Percentiles rank a stretch among this genome's conserved stretches.
phyloP scores from a whole-genome alignment of 2,888 invertebrate species.

The Acanthosoma haemorrhoidale region DNA sequence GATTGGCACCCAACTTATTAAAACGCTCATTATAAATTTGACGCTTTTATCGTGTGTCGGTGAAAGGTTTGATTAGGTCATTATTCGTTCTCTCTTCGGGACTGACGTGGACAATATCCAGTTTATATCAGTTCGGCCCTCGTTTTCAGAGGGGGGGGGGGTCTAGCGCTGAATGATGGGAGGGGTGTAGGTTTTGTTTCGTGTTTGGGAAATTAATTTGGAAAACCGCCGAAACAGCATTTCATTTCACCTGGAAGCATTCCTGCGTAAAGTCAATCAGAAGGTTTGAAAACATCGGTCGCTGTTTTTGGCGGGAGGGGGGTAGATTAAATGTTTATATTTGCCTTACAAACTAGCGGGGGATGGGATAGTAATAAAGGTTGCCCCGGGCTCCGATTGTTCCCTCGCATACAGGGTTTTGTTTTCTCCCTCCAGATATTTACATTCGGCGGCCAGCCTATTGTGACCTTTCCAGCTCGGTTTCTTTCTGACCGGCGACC shows the following conservation, averaged over 20 bases:
- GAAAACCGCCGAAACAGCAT: slow-evolving; percentile 1
- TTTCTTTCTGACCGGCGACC: neutral
- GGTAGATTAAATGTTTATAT: slow-evolving; percentile 28
- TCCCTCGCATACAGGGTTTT: neutral
- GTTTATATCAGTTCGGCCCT: too few relatives aligned
- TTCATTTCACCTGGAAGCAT: slow-evolving; percentile 7
- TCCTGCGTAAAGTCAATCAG: slow-evolving; percentile 21
- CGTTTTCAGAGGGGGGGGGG: too few relatives aligned
- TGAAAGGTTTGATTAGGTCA: neutral
- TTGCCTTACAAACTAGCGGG: slow-evolving; percentile 20
- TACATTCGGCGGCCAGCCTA: neutral
- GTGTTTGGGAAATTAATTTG: slow-evolving; percentile 27
- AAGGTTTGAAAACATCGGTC: neutral
- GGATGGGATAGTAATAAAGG: slow-evolving; percentile 13
- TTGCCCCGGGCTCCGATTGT: neutral
- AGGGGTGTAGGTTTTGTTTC: slow-evolving; percentile 14
- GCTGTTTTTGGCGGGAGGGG: neutral
- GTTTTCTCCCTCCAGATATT: neutral
- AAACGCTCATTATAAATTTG: neutral
- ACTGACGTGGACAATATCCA: too few relatives aligned
- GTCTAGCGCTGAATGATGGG: too few relatives aligned
- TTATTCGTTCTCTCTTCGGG: neutral
- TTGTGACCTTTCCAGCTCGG: neutral
- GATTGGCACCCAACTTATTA: neutral
- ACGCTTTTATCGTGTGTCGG: neutral